These are phyloP conservation scores for Smittia aterrima DNA, from an alignment of 2,888 invertebrate species.

Conservation along the genomic window DNA sequence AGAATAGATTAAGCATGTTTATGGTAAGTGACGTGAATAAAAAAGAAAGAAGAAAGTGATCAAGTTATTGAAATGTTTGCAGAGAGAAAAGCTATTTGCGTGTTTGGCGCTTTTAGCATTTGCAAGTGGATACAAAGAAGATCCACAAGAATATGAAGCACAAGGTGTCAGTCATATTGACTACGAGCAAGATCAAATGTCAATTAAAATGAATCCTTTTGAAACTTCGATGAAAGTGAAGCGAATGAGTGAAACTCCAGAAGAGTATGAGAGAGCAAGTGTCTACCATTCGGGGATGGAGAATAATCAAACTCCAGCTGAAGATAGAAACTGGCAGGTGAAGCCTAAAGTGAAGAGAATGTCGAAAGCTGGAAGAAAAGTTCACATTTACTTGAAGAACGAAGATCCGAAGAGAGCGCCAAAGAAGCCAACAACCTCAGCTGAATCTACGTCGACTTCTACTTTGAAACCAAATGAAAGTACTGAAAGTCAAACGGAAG, in stretches of 20 bases:
- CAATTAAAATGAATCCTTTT: neutral
- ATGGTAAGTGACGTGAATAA: neutral
- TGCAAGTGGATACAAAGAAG: constrained; percentile 46
- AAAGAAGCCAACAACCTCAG: neutral
- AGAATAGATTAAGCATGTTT: neutral
- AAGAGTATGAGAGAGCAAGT: constrained; percentile 15
- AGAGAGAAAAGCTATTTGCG: constrained; percentile 14
- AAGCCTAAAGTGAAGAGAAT: constrained; percentile 24
- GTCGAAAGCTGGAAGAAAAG: constrained; percentile 12
- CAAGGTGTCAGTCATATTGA: constrained; percentile 27
- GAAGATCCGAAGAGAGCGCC: neutral
- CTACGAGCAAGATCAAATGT: constrained; percentile 34
- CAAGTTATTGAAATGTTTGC: neutral
- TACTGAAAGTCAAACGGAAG: neutral
- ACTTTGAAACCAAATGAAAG: neutral
- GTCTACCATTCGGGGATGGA: neutral
- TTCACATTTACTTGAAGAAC: constrained; percentile 37
- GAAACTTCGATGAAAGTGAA: neutral
- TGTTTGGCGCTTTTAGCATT: constrained; percentile 4
- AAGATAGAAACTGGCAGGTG: constrained; percentile 33
- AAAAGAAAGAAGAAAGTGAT: neutral
- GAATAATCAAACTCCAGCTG: constrained; percentile 33
- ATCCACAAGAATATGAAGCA: constrained; percentile 46
- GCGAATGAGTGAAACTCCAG: neutral
- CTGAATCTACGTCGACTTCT: neutral